These are phyloP conservation scores for Clarias batrachus DNA, from an alignment of 2,113 vertebrate genomes.

Conservation along the genomic window DNA sequence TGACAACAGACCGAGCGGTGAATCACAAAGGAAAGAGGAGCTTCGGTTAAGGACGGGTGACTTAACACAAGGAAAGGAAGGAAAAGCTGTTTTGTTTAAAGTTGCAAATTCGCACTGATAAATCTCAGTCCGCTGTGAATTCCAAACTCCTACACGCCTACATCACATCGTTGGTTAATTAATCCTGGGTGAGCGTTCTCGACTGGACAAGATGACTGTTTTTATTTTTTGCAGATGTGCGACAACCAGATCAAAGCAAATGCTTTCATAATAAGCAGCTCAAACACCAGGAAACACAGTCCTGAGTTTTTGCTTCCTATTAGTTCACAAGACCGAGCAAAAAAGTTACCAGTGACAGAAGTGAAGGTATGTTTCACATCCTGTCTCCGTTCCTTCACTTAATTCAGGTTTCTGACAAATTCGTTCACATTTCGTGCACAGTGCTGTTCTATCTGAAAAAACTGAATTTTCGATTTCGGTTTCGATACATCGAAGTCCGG, in stretches of 20 bases:
- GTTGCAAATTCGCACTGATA: neutral
- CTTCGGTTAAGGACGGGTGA: neutral
- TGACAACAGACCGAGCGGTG: neutral
- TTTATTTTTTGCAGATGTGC: neutral
- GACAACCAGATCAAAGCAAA: neutral
- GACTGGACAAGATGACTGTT: neutral
- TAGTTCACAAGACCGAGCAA: neutral
- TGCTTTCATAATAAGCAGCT: neutral
- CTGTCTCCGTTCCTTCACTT: neutral
- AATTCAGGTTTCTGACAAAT: neutral
- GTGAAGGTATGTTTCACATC: neutral
- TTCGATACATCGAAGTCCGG: neutral
- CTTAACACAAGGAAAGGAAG: neutral
- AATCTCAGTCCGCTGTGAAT: neutral
- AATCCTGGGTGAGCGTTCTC: neutral
- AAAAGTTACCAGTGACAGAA: neutral
- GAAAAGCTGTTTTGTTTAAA: neutral
- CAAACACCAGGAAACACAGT: neutral
- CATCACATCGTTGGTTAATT: neutral
- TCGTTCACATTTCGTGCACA: neutral
- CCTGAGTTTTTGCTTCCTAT: neutral
- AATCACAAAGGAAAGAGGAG: neutral
- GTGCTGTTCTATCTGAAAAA: neutral
- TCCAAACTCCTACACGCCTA: neutral
- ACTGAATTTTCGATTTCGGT: too few relatives aligned